A percentile compares a stretch with the other conserved stretches of the same genome.
phyloP scores from a whole-genome alignment of 2,113 vertebrate genomes.

The Neolamprologus fasciatus region DNA sequence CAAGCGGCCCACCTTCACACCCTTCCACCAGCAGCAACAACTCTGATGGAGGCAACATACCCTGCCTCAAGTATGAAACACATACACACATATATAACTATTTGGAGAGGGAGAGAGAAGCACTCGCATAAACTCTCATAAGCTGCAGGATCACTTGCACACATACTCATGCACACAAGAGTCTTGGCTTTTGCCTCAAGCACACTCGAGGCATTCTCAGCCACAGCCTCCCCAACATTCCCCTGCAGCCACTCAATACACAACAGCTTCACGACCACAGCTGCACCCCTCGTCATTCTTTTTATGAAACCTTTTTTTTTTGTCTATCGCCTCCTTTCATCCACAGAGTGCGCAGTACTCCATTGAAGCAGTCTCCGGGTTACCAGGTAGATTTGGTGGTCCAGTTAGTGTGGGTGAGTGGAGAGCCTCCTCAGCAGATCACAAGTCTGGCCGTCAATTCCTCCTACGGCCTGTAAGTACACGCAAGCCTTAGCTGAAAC shows the following conservation, averaged over 20 bases:
- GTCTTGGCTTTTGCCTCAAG: slow-evolving; percentile 45
- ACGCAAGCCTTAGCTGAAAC: background rate
- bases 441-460: slow-evolving; percentile 94
- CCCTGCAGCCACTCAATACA: slow-evolving; percentile 12
- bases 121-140: background rate
- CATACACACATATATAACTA: background rate
- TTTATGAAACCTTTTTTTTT: background rate
- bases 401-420: slow-evolving; percentile 95
- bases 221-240: slow-evolving; percentile 19
- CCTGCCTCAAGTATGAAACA: slow-evolving; percentile 86
- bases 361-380: slow-evolving; percentile 92
- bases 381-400: slow-evolving; percentile 94
- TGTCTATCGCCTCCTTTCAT: background rate
- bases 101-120: background rate
- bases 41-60: slow-evolving; percentile 91
- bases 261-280: slow-evolving; percentile 11
- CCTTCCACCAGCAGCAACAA: slow-evolving; percentile 95
- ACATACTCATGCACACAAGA: background rate
- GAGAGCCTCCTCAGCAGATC: slow-evolving; percentile 96
- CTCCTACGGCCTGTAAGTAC: slow-evolving; percentile 89
- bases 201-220: slow-evolving; percentile 40
- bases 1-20: slow-evolving; percentile 83
- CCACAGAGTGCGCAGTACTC: slow-evolving; percentile 87
- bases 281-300: slow-evolving; percentile 6
- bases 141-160: background rate